Evolutionary conservation across 2,888 invertebrate genomes (phyloP).

Genomic region (Cordilura impudica): DNA sequence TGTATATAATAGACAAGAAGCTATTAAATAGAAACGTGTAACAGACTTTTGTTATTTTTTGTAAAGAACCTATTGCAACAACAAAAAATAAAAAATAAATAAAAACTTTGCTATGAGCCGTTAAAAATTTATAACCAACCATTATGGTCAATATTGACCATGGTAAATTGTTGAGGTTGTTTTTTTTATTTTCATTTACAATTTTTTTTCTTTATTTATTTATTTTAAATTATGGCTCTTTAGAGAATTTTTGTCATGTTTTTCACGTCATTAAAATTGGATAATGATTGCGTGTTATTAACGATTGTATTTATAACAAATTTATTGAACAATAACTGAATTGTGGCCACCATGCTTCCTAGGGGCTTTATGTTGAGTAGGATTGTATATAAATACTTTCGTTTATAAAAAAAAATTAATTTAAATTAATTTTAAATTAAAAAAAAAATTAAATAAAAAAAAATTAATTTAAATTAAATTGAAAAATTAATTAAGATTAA

Average conservation of each 20-base stretch:
- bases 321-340: neutral
- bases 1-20: neutral
- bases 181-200: neutral
- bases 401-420: no score
- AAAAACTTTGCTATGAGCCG: no score
- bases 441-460: no score
- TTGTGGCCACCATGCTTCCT: neutral
- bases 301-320: neutral
- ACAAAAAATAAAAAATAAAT: neutral
- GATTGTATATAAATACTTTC: no score
- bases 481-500: no score
- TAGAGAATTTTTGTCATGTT: constrained; percentile 3
- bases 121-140: constrained; percentile 41
- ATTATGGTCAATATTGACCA: constrained; percentile 42
- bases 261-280: constrained; percentile 25
- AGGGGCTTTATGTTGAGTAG: neutral
- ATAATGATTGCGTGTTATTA: constrained; percentile 21
- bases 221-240: constrained; percentile 9
- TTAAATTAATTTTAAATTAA: no score
- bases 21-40: neutral
- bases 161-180: constrained; percentile 39
- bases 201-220: neutral
- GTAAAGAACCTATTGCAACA: constrained; percentile 11
- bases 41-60: neutral
- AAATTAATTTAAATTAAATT: no score